Evolutionary conservation across 2,888 invertebrate genomes (phyloP).

Genomic region (Lottia gigantea): DNA sequence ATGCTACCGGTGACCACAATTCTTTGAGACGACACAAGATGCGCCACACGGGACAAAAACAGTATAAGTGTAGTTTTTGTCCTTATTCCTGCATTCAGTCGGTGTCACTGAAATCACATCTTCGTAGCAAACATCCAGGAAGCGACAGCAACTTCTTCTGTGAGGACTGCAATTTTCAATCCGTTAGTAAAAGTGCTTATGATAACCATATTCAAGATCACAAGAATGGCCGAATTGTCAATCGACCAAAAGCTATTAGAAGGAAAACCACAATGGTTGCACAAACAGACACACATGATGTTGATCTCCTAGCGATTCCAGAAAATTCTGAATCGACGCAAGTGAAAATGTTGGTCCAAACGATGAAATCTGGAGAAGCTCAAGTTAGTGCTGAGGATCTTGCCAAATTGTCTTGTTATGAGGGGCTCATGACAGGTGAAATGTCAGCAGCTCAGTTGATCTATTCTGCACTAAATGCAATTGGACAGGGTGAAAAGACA

Average conservation of each 20-base stretch:
- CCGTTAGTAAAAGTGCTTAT: slow-evolving; percentile 77
- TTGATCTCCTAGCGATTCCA: not conserved
- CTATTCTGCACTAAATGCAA: slow-evolving; percentile 52
- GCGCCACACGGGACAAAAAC: slow-evolving; percentile 80
- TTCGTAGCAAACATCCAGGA: slow-evolving; percentile 82
- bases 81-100: slow-evolving; percentile 82
- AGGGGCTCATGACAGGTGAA: slow-evolving; percentile 45
- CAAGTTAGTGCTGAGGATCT: slow-evolving; percentile 54
- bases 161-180: slow-evolving; percentile 64
- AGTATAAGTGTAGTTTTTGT: slow-evolving; percentile 84
- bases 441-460: slow-evolving; percentile 53
- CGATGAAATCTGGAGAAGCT: slow-evolving; percentile 46
- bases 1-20: slow-evolving; percentile 83
- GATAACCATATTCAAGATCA: slow-evolving; percentile 73
- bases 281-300: not conserved
- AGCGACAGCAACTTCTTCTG: slow-evolving; percentile 62
- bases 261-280: slow-evolving; percentile 15
- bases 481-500: slow-evolving; percentile 37
- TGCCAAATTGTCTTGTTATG: slow-evolving; percentile 45
- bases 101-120: slow-evolving; percentile 80
- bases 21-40: slow-evolving; percentile 83
- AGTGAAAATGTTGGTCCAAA: slow-evolving; percentile 43
- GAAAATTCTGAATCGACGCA: slow-evolving; percentile 12
- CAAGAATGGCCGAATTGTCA: slow-evolving; percentile 69
- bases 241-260: slow-evolving; percentile 21